Conservation (phyloP, 2,888 invertebrate species). For the Seladonia tumulorum region DNA sequence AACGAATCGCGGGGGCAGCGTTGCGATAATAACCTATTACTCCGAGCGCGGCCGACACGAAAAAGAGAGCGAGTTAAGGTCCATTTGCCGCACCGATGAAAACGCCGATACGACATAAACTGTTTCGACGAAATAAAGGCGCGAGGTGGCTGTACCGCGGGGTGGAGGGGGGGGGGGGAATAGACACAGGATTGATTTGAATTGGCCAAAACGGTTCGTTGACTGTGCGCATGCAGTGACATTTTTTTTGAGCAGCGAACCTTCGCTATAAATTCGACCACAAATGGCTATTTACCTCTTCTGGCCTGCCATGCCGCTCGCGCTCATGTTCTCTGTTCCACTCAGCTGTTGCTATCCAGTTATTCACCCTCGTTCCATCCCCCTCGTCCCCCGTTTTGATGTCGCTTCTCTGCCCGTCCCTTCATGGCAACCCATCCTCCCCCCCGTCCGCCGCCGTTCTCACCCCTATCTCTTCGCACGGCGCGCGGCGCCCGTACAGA, state of each 20-base stretch:
- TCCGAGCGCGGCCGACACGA: background rate
- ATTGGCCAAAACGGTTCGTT: constrained; percentile 70
- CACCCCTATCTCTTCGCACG: constrained; percentile 57
- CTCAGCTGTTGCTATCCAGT: constrained; percentile 43
- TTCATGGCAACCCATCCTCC: background rate
- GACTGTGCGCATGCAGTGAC: constrained; percentile 53
- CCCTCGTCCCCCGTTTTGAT: constrained; percentile 13
- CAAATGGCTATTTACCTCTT: constrained; percentile 71
- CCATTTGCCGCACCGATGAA: constrained; percentile 52
- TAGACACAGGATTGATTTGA: constrained; percentile 61
- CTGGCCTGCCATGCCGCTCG: constrained; percentile 44
- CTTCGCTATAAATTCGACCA: constrained; percentile 61
- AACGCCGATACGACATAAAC: constrained; percentile 48
- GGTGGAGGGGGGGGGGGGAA: background rate
- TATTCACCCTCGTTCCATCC: constrained; percentile 13
- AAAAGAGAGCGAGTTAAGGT: constrained; percentile 22
- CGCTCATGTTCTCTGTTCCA: constrained; percentile 44
- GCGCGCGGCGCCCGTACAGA: constrained; percentile 53
- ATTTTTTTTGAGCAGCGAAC: constrained; percentile 67
- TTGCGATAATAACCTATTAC: constrained; percentile 41
- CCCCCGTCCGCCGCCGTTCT: constrained; percentile 31
- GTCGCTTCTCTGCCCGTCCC: background rate
- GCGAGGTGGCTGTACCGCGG: background rate
- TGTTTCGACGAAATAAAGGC: constrained; percentile 54
- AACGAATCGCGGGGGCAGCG: constrained; percentile 10